A percentile compares a stretch with the other conserved stretches of the same genome.
Evolutionary conservation across 2,888 invertebrate genomes (phyloP).

Genomic region (Actias luna): DNA sequence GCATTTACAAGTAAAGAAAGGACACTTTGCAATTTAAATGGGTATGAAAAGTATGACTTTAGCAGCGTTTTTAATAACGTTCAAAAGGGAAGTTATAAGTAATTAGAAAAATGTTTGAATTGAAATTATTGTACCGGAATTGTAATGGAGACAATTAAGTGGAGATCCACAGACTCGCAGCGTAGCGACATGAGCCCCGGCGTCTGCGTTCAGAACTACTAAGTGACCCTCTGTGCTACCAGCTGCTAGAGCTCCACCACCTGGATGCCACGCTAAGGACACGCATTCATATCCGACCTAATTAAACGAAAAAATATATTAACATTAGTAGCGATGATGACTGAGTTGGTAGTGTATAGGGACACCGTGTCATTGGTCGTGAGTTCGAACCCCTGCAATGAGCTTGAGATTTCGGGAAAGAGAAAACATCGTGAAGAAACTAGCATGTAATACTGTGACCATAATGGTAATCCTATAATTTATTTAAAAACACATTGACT

Average conservation of each 20-base stretch:
- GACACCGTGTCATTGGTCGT: no score
- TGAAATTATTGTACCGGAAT: constrained; percentile 86
- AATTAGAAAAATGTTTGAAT: neutral
- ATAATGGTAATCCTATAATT: no score
- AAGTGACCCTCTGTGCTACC: constrained; percentile 95
- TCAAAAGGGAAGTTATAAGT: neutral
- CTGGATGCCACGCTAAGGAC: constrained; percentile 92
- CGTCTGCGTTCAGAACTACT: constrained; percentile 92
- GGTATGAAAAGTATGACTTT: neutral
- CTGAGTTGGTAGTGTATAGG: no score
- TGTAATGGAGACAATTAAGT: constrained; percentile 92
- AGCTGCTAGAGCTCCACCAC: constrained; percentile 92
- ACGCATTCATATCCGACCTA: constrained; percentile 93
- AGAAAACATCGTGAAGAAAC: no score
- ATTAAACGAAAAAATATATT: neutral
- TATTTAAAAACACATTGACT: no score
- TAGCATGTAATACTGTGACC: no score
- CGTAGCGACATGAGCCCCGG: constrained; percentile 92
- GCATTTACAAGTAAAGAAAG: neutral
- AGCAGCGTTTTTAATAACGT: neutral
- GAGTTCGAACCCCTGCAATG: no score
- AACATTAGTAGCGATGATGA: no score
- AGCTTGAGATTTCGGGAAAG: no score
- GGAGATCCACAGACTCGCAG: constrained; percentile 93
- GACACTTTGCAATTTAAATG: neutral